Evolutionary conservation across 2,888 invertebrate genomes (phyloP).

Genomic region (Drosophila pseudotalamancana): DNA sequence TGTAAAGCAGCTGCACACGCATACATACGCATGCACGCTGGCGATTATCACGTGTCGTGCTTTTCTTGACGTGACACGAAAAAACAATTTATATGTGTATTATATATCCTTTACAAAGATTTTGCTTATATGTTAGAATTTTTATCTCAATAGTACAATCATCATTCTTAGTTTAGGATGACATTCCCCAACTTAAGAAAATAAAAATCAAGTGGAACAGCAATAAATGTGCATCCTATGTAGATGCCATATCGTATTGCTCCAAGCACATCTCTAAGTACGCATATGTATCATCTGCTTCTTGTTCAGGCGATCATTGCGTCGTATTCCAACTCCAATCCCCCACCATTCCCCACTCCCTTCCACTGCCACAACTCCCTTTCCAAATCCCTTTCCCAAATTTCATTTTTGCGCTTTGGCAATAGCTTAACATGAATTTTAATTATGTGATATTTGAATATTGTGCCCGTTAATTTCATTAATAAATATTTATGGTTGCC

Average conservation of each 20-base stretch:
- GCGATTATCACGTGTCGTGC: not conserved
- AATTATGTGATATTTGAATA: slow-evolving; percentile 79
- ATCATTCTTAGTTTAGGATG: no score
- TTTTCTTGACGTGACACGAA: not conserved
- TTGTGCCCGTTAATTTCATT: slow-evolving; percentile 80
- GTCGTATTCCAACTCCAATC: slow-evolving; percentile 22
- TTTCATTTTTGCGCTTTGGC: slow-evolving; percentile 7
- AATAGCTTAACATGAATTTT: slow-evolving; percentile 77
- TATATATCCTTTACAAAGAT: not conserved
- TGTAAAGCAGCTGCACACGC: slow-evolving; percentile 8
- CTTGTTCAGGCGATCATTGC: slow-evolving; percentile 44
- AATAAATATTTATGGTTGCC: slow-evolving; percentile 82
- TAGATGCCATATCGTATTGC: no score
- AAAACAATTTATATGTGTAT: not conserved
- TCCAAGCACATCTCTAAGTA: not conserved
- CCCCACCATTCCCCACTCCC: not conserved
- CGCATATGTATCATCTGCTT: slow-evolving; percentile 40
- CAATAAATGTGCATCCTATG: no score
- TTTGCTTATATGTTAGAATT: not conserved
- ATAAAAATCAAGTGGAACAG: no score
- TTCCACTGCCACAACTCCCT: not conserved
- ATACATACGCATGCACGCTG: not conserved
- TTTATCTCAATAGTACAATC: no score
- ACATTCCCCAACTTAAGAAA: no score
- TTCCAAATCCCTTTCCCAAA: no score